A percentile compares a stretch with the other conserved stretches of the same genome.
Evolutionary conservation across 2,113 vertebrate genomes (phyloP).

Genomic region (Cariama cristata): DNA sequence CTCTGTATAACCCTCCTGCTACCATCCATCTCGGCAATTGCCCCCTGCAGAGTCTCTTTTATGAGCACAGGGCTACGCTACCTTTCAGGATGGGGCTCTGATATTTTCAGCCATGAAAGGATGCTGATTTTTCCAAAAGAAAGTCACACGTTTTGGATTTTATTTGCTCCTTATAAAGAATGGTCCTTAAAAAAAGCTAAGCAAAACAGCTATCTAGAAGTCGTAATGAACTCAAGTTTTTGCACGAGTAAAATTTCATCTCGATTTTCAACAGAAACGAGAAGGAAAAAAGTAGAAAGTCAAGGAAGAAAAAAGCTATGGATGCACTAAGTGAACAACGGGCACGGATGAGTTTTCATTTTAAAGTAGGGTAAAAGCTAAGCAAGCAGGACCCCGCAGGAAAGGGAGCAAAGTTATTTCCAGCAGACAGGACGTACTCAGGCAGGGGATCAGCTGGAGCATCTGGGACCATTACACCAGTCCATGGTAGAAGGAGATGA

Average conservation of each 20-base stretch:
- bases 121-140: background rate
- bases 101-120: background rate
- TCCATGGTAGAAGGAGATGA: fast-evolving
- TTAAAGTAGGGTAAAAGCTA: background rate
- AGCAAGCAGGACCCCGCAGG: background rate
- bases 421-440: background rate
- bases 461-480: background rate
- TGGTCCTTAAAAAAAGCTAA: background rate
- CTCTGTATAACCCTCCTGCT: background rate
- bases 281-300: background rate
- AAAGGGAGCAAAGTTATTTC: background rate
- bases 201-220: background rate
- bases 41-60: background rate
- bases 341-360: background rate
- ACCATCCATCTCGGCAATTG: background rate
- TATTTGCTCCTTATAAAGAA: background rate
- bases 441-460: background rate
- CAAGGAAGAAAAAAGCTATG: background rate
- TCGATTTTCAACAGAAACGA: background rate
- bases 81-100: background rate
- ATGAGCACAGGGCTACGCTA: background rate
- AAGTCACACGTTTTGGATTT: background rate
- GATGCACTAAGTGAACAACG: fast-evolving
- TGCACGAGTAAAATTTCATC: background rate
- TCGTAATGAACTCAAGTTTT: background rate